These are phyloP conservation scores for Bombus picipes DNA, from an alignment of 1,140 invertebrate genomes.

Conservation along the genomic window DNA sequence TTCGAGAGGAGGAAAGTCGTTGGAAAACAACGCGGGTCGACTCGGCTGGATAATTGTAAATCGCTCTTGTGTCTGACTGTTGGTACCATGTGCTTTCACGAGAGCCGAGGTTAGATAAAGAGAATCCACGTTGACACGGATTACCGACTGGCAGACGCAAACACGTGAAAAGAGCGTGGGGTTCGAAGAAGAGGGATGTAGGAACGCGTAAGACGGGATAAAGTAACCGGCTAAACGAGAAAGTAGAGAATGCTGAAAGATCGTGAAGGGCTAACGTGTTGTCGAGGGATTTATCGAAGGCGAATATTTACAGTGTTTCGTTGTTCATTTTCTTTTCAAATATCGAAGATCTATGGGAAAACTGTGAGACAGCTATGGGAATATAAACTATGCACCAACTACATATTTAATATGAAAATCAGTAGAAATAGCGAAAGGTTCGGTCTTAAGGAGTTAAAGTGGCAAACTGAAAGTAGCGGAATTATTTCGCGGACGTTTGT, in stretches of 20 bases:
- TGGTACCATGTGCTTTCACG: not conserved
- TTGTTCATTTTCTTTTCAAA: not conserved
- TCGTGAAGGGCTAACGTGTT: not conserved
- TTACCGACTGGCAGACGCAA: conserved; percentile 12
- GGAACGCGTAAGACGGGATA: conserved; percentile 6
- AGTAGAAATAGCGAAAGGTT: rapidly evolving
- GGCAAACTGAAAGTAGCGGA: not conserved
- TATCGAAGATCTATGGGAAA: too few species aligned
- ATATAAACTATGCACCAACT: too few species aligned
- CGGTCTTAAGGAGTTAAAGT: rapidly evolving
- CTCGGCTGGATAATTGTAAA: conserved; percentile 38
- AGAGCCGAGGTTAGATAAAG: conserved; percentile 16
- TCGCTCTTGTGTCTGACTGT: conserved; percentile 20
- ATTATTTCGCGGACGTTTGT: not conserved
- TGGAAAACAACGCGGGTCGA: conserved; percentile 1
- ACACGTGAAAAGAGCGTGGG: not conserved
- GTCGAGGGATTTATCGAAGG: not conserved
- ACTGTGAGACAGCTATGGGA: too few species aligned
- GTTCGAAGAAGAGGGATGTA: not conserved
- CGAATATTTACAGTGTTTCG: not conserved
- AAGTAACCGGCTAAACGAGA: conserved; percentile 13
- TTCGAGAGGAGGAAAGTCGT: conserved; percentile 26
- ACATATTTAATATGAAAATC: not conserved
- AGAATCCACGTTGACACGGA: conserved; percentile 21
- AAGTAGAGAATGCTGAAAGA: conserved; percentile 9